phyloP scores from a whole-genome alignment of 2,113 vertebrate species.

The Peromyscus polionotus region DNA sequence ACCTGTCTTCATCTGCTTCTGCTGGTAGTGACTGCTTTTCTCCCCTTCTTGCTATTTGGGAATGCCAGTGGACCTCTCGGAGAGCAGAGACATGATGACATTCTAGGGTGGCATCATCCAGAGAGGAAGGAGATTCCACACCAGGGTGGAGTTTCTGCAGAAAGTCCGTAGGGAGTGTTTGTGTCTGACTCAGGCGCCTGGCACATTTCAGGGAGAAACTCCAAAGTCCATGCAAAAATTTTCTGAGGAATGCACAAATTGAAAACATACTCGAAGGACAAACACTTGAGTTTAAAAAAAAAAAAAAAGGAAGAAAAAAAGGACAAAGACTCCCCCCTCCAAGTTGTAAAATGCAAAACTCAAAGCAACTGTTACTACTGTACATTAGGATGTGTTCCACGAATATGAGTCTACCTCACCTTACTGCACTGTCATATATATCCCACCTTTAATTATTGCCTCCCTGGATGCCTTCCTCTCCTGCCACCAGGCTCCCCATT shows the following conservation, averaged over 20 bases:
- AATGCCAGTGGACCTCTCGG: slow-evolving; percentile 26
- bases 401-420: slow-evolving; percentile 89
- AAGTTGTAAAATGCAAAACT: slow-evolving; percentile 79
- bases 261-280: slow-evolving; percentile 80
- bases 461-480: slow-evolving; percentile 71
- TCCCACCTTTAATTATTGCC: slow-evolving; percentile 84
- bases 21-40: slow-evolving; percentile 47
- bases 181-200: slow-evolving; percentile 71
- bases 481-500: neutral
- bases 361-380: slow-evolving; percentile 85
- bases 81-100: slow-evolving; percentile 58
- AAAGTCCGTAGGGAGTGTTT: slow-evolving; percentile 65
- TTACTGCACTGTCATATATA: slow-evolving; percentile 86
- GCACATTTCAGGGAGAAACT: slow-evolving; percentile 80
- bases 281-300: slow-evolving; percentile 56
- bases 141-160: slow-evolving; percentile 64
- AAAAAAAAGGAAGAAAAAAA: neutral
- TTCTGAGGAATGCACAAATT: slow-evolving; percentile 80
- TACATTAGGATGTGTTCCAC: slow-evolving; percentile 83
- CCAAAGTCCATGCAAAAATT: slow-evolving; percentile 74
- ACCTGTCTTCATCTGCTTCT: slow-evolving; percentile 71
- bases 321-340: neutral
- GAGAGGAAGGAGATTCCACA: slow-evolving; percentile 51
- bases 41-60: slow-evolving; percentile 55
- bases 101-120: slow-evolving; percentile 39